Evolutionary conservation across 2,113 vertebrate species (phyloP), one percentile per base, ranked within the genome.

Genomic region (Melanerpes aurifrons): DNA sequence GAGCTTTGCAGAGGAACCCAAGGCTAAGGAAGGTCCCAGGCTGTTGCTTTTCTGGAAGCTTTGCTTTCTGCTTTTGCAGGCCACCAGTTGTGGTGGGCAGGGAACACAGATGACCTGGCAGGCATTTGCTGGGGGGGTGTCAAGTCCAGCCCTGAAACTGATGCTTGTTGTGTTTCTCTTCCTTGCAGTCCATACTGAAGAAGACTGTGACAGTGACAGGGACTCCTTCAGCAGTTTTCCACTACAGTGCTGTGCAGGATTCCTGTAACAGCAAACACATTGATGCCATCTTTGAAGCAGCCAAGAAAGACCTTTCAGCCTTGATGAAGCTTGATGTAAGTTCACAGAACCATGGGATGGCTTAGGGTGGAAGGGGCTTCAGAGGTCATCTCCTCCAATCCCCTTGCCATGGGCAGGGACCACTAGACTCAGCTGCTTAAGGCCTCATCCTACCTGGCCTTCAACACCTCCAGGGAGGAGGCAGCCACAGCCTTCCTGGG

Each of bases 301-400:
- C 99, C 47, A 99, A 99, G 94, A 98, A 98, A 92, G 99, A 99
- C 93, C 97, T 99, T 80, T 97, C 99, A 15, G 97, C 98, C 61
- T 91, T 99, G 95, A 98, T 99, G 96, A 98, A 98, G 62, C 97
- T 99, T 62, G 97, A 99, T 56, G 99, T 99, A 77, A 98, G 98
- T 95, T 13, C 50, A 50, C 10, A 50, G 48, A 6, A 18, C 18
- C 48, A 12, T 24, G 50, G 50, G 24, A 13, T 12, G 22, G 50
- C 22, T 53, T 53, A 13, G 50, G 21, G 11, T 53, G 50, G 50
- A 24, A 53, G 50, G 50, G 22, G 24, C 50, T 22, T 53, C 22
- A 24, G 22, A 53, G 21, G 5, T 53, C 50, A 53, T 12, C 50
- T 22, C 24, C 21, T 22, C 5, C 21, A 11, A 53, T 12, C 50